phyloP scores from a whole-genome alignment of 2,113 vertebrate genomes.

The Montifringilla adamsi region DNA sequence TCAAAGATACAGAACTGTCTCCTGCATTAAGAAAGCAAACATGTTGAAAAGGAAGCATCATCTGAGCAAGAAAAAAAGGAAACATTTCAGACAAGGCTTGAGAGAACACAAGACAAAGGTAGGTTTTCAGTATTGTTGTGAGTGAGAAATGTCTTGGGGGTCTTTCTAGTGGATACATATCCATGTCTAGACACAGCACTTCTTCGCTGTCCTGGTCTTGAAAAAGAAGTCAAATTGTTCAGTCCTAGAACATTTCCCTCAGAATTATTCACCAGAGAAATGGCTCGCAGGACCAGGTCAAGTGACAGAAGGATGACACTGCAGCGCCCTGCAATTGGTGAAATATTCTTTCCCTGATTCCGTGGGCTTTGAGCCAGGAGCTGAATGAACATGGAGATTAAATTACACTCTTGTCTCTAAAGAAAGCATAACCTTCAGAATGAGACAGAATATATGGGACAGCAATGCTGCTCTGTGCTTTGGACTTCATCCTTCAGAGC shows the following conservation, averaged over 20 bases:
- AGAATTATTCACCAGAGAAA: not conserved
- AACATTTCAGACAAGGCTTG: not conserved
- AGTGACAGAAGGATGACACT: not conserved
- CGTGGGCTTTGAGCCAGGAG: not conserved
- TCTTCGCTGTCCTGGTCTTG: not conserved
- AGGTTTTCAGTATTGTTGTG: not conserved
- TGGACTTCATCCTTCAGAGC: slow-evolving; percentile 34
- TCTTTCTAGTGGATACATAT: not conserved
- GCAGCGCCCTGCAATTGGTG: not conserved
- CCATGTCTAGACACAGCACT: not conserved
- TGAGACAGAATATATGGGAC: slow-evolving; percentile 24
- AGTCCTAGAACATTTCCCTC: not conserved
- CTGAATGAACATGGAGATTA: slow-evolving; percentile 14
- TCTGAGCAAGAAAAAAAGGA: not conserved
- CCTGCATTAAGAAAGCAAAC: not conserved
- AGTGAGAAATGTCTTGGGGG: not conserved
- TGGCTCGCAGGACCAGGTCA: not conserved
- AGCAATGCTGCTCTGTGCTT: not conserved
- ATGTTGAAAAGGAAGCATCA: not conserved
- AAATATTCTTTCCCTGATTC: not conserved
- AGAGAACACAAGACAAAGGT: not conserved
- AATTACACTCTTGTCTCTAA: slow-evolving; percentile 25
- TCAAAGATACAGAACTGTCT: not conserved
- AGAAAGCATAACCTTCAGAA: slow-evolving; percentile 28
- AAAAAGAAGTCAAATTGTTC: not conserved